A percentile compares a stretch with the other conserved stretches of the same genome.
Evolutionary conservation across 2,113 vertebrate genomes (phyloP).

Genomic region (Urocynchramus pylzowi): DNA sequence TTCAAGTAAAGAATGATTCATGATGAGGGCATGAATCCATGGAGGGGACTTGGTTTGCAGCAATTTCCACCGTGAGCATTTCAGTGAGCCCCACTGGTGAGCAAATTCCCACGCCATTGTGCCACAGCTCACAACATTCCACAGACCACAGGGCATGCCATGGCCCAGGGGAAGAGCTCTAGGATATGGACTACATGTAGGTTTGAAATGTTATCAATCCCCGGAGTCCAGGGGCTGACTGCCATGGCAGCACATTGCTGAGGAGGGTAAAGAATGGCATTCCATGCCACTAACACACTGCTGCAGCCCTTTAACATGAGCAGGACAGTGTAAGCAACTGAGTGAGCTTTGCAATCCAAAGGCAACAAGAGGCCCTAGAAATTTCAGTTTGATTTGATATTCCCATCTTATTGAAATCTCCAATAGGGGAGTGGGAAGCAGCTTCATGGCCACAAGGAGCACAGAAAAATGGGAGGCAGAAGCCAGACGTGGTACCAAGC

Average conservation of each 20-base stretch:
- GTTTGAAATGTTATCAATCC: neutral
- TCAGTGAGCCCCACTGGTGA: neutral
- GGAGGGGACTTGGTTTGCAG: neutral
- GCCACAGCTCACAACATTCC: neutral
- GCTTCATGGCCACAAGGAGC: neutral
- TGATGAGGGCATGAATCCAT: neutral
- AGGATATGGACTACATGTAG: neutral
- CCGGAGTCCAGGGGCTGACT: neutral
- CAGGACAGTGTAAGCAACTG: neutral
- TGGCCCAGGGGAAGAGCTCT: neutral
- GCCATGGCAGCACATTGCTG: neutral
- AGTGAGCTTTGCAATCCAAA: neutral
- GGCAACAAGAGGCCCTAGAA: neutral
- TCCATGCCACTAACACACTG: neutral
- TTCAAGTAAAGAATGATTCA: neutral
- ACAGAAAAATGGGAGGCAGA: neutral
- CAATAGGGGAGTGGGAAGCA: neutral
- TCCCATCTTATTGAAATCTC: neutral
- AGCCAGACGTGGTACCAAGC: neutral
- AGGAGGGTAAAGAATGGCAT: neutral
- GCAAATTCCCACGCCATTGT: accelerated
- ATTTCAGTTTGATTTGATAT: neutral
- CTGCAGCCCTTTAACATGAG: neutral
- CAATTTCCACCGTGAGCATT: neutral
- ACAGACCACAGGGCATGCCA: neutral